These are phyloP conservation scores for Enoplosus armatus DNA, from an alignment of 2,797 vertebrate species.

Conservation along the genomic window DNA sequence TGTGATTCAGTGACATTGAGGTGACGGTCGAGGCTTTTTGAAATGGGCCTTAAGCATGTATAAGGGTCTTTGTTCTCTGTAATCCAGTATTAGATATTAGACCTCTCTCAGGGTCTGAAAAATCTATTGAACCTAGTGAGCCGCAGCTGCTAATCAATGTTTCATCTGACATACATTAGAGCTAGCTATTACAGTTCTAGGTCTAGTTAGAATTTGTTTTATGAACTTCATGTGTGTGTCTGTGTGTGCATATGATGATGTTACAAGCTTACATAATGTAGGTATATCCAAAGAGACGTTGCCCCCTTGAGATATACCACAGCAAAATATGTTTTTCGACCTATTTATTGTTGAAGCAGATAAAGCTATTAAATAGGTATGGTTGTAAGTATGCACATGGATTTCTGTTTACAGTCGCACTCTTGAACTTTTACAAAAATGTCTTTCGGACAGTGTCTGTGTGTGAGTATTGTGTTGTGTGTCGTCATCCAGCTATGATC, in stretches of 20 bases:
- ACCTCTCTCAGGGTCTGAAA: not conserved
- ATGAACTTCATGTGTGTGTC: not conserved
- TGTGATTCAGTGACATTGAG: constrained; percentile 67
- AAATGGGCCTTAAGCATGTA: constrained; percentile 7
- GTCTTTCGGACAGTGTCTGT: constrained; percentile 16
- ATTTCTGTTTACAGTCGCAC: not conserved
- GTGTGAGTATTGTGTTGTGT: constrained; percentile 58
- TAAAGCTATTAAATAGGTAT: not conserved
- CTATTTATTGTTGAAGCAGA: not conserved
- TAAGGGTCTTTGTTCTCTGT: constrained; percentile 21
- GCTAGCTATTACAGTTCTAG: too few species aligned
- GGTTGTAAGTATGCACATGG: not conserved
- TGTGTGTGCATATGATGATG: not conserved
- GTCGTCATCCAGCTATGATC: constrained; percentile 65
- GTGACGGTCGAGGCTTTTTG: constrained; percentile 38
- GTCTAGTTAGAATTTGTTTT: not conserved
- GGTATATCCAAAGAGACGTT: not conserved
- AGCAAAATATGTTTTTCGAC: not conserved
- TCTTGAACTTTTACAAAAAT: constrained; percentile 16
- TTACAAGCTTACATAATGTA: not conserved
- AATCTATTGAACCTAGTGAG: constrained; percentile 2
- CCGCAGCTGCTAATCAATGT: constrained; percentile 1
- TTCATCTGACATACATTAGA: not conserved
- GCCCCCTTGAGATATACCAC: too few species aligned
- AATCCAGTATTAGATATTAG: constrained; percentile 36